Conservation (phyloP, 2,797 vertebrate genomes). For the Periophthalmus magnuspinnatus region DNA sequence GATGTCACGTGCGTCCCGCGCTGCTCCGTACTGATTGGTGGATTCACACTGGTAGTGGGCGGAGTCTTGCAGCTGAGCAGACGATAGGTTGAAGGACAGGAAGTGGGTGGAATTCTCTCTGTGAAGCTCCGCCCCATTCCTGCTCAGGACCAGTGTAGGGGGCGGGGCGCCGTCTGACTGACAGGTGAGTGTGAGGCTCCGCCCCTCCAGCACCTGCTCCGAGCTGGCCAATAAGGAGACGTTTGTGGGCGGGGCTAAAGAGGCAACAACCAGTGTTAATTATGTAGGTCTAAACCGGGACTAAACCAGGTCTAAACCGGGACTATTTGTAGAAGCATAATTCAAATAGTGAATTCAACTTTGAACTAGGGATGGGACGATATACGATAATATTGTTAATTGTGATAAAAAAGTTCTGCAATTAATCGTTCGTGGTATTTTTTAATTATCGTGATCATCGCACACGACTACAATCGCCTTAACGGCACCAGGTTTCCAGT, state of each 20-base stretch:
- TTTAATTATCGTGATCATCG: no score
- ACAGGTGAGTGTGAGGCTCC: slow-evolving; percentile 77
- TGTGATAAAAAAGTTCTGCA: no score
- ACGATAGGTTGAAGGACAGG: slow-evolving; percentile 70
- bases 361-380: no score
- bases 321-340: no score
- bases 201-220: slow-evolving; percentile 76
- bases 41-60: slow-evolving; percentile 83
- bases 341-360: no score
- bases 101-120: slow-evolving; percentile 53
- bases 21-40: slow-evolving; percentile 74
- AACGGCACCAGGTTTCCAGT: no score
- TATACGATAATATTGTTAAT: no score
- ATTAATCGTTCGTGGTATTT: no score
- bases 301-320: no score
- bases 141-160: slow-evolving; percentile 75
- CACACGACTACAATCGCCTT: no score
- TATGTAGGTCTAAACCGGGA: no score
- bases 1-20: slow-evolving; percentile 65
- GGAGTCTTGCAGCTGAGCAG: slow-evolving; percentile 67
- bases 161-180: slow-evolving; percentile 75
- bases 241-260: slow-evolving; percentile 55
- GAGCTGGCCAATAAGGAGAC: slow-evolving; percentile 71
- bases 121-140: slow-evolving; percentile 53
- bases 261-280: not conserved